phyloP scores from a whole-genome alignment of 2,797 vertebrate genomes.

The Mus minutoides region DNA sequence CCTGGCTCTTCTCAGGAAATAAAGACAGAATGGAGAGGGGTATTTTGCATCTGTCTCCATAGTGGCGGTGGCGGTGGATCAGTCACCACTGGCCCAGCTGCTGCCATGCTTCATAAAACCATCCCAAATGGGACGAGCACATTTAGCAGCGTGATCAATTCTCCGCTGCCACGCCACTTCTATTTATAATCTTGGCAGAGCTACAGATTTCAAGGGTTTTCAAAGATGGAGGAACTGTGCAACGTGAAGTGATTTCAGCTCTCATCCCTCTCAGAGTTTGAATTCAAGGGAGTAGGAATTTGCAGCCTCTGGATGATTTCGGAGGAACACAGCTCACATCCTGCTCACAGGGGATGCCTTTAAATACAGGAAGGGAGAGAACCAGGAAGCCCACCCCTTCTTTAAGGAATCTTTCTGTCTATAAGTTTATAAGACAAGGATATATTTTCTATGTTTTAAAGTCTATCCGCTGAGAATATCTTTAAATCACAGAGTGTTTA shows the following conservation, averaged over 20 bases:
- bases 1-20: conserved; percentile 47
- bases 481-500: conserved; percentile 68
- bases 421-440: conserved; percentile 44
- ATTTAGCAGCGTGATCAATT: conserved; percentile 75
- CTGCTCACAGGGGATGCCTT: background rate
- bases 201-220: conserved; percentile 80
- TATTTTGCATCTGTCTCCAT: background rate
- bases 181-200: conserved; percentile 81
- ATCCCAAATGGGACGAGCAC: conserved; percentile 60
- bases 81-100: conserved; percentile 48
- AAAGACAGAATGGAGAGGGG: conserved; percentile 12
- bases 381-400: background rate
- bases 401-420: conserved; percentile 34
- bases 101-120: conserved; percentile 56
- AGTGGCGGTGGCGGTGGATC: accelerated
- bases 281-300: conserved; percentile 63
- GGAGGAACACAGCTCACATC: background rate
- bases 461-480: conserved; percentile 59
- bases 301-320: conserved; percentile 40
- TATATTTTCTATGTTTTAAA: conserved; percentile 39
- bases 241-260: conserved; percentile 62
- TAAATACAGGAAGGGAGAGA: conserved; percentile 2
- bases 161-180: conserved; percentile 62
- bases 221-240: conserved; percentile 59
- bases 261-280: conserved; percentile 57